Evolutionary conservation across 2,888 invertebrate genomes (phyloP).

Genomic region (Mesorhabditis belari): DNA sequence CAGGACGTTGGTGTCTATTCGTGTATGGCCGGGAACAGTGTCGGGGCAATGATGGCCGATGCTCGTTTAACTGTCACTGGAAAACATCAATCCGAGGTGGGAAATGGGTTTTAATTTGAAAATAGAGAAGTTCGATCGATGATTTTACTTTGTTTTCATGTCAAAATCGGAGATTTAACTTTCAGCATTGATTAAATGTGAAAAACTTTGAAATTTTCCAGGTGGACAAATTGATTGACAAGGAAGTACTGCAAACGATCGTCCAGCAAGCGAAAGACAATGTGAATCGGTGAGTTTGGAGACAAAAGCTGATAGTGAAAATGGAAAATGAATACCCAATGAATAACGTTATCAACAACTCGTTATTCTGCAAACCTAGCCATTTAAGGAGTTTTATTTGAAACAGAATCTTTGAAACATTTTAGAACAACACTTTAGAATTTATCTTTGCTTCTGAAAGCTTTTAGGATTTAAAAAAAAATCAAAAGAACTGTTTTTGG

Average conservation of each 20-base stretch:
- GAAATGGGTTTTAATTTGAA: slow-evolving; percentile 9
- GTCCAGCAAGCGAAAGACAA: slow-evolving; percentile 40
- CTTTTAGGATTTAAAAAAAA: neutral
- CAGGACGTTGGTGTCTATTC: slow-evolving; percentile 43
- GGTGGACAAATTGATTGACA: slow-evolving; percentile 28
- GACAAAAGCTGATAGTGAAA: neutral
- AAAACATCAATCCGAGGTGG: slow-evolving; percentile 20
- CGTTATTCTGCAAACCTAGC: too few species aligned
- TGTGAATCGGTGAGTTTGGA: slow-evolving; percentile 21
- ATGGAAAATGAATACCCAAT: too few species aligned
- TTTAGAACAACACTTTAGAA: too few species aligned
- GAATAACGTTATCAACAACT: too few species aligned
- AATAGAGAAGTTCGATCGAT: too few species aligned
- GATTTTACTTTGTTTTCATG: too few species aligned
- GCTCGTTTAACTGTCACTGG: slow-evolving; percentile 54
- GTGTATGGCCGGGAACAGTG: slow-evolving; percentile 54
- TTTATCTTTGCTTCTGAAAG: neutral
- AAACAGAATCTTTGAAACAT: neutral
- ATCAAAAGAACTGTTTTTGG: neutral
- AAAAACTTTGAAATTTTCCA: neutral
- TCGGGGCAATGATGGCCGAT: slow-evolving; percentile 54
- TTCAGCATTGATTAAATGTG: too few species aligned
- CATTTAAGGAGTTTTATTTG: too few species aligned
- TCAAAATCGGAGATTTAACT: too few species aligned
- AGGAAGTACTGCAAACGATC: slow-evolving; percentile 28